phyloP scores from a whole-genome alignment of 2,888 invertebrate species.

The Salticus scenicus region DNA sequence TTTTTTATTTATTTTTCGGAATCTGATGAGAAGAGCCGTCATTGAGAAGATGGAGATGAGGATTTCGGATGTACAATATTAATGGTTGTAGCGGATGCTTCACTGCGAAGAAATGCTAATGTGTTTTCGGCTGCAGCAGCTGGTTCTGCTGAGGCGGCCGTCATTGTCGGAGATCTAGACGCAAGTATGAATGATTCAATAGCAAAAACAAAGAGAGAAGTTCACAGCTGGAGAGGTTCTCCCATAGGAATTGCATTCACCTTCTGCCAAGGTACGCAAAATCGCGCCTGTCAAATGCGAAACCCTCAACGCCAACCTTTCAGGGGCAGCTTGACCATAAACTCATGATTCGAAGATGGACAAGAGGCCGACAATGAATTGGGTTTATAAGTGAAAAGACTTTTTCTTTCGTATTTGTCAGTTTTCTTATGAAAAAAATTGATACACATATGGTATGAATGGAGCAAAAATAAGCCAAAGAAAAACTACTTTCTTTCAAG shows the following conservation, averaged over 20 bases:
- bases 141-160: constrained; percentile 19
- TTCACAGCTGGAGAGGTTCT: constrained; percentile 48
- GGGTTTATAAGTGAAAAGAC: too few species aligned
- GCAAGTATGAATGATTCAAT: constrained; percentile 65
- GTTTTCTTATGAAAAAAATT: too few species aligned
- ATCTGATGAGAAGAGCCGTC: constrained; percentile 61
- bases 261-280: constrained; percentile 29
- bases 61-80: constrained; percentile 53
- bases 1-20: constrained; percentile 18
- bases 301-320: neutral
- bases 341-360: too few species aligned
- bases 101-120: constrained; percentile 58
- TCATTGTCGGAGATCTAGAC: constrained; percentile 62
- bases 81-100: constrained; percentile 64
- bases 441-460: too few species aligned
- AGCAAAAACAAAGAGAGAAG: constrained; percentile 43
- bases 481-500: too few species aligned
- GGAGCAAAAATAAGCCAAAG: too few species aligned
- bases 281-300: neutral
- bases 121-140: constrained; percentile 32
- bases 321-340: neutral
- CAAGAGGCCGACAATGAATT: too few species aligned
- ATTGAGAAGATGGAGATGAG: constrained; percentile 65
- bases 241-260: constrained; percentile 58
- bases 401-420: too few species aligned